Percentiles rank a stretch among this genome's conserved stretches.
Conservation (phyloP, 2,888 invertebrate genomes). For the Caenorhabditis sp. region DNA sequence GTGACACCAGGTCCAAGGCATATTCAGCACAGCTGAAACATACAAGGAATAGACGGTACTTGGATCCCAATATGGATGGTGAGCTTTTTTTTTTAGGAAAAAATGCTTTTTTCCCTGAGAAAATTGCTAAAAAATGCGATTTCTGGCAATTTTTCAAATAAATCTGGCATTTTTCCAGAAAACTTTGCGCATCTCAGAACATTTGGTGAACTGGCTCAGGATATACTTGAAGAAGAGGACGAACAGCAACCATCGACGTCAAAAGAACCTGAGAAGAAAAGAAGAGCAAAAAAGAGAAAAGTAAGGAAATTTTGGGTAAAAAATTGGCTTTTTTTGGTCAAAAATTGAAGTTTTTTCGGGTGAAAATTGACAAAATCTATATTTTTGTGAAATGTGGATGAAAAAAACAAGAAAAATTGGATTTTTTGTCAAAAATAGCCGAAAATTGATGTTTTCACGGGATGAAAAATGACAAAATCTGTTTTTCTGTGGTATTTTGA, state of each 20-base stretch:
- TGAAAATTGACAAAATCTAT: no score
- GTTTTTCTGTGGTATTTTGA: no score
- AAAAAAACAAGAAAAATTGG: no score
- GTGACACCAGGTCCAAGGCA: conserved; percentile 17
- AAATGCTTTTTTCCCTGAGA: not conserved
- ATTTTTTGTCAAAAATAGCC: no score
- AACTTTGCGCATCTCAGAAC: not conserved
- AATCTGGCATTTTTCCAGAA: not conserved
- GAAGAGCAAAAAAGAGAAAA: not conserved
- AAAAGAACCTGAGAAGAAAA: not conserved
- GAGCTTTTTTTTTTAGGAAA: not conserved
- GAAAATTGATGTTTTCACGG: no score
- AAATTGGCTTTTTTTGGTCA: no score
- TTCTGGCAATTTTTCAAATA: not conserved
- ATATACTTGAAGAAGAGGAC: not conserved
- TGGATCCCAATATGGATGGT: conserved; percentile 48
- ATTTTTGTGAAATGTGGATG: no score
- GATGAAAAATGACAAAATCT: no score
- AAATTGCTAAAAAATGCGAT: not conserved
- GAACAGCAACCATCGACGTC: not conserved
- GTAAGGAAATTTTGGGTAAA: no score
- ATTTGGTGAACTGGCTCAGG: not conserved
- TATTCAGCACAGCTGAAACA: conserved; percentile 33
- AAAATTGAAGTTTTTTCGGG: no score
- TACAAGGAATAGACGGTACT: conserved; percentile 35